Conservation (phyloP, 1,140 invertebrate species). For the Cherax quadricarinatus region DNA sequence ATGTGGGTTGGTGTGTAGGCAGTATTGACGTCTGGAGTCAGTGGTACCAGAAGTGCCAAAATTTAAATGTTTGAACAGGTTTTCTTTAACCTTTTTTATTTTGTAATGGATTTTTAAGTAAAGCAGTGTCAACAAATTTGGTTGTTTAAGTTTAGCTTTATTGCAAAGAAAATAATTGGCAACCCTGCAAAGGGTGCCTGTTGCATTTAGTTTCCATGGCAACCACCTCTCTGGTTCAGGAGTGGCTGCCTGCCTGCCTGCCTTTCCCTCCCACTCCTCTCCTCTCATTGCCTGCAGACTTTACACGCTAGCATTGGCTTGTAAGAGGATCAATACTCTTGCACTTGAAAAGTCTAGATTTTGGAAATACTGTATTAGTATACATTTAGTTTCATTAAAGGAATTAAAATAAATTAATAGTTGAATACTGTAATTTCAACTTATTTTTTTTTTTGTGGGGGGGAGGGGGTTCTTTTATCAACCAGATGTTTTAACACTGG, state of each 20-base stretch:
- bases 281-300: conserved; percentile 27
- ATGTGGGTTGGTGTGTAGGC: conserved; percentile 19
- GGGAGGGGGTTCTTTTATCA: no score
- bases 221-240: conserved; percentile 21
- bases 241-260: not conserved
- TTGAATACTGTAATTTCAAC: no score
- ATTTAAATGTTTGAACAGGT: not conserved
- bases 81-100: not conserved
- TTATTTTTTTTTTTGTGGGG: no score
- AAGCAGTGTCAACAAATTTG: no score
- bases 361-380: not conserved
- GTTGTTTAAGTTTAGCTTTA: not conserved
- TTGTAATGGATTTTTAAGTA: not conserved
- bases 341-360: not conserved
- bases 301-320: conserved; percentile 25
- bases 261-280: not conserved
- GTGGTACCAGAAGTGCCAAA: not conserved
- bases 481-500: no score
- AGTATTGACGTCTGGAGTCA: conserved; percentile 39
- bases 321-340: conserved; percentile 45
- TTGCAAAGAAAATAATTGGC: not conserved
- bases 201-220: conserved; percentile 33
- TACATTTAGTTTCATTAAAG: not conserved
- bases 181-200: conserved; percentile 16
- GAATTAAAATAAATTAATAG: not conserved